A percentile compares a stretch with the other conserved stretches of the same genome.
phyloP scores from a whole-genome alignment of 2,797 vertebrate genomes.

The Hoplostethus atlanticus region DNA sequence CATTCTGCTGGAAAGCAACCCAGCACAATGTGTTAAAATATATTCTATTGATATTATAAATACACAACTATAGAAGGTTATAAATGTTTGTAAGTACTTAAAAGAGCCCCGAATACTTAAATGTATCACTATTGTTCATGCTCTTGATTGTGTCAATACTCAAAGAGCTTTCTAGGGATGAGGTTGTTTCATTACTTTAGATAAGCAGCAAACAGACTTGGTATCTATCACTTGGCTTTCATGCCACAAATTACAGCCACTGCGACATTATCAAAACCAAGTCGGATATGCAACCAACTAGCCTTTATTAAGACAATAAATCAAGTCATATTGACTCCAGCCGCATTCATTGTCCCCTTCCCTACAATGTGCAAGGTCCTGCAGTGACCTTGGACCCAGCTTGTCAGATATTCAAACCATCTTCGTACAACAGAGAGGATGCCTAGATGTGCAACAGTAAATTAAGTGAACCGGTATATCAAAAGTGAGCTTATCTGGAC shows the following conservation, averaged over 20 bases:
- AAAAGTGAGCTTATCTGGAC: neutral
- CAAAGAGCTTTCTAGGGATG: too few relatives aligned
- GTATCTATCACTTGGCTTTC: too few relatives aligned
- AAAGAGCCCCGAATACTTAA: too few relatives aligned
- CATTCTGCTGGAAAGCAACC: constrained; percentile 62
- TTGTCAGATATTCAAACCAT: neutral
- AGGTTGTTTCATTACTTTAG: too few relatives aligned
- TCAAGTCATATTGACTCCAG: neutral
- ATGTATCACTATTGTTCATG: too few relatives aligned
- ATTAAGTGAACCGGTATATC: neutral
- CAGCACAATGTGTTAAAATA: neutral
- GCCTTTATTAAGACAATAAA: neutral
- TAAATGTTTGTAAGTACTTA: too few relatives aligned
- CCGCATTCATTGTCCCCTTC: neutral
- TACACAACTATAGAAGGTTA: neutral
- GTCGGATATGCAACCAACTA: too few relatives aligned
- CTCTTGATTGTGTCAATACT: too few relatives aligned
- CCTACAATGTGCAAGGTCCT: neutral
- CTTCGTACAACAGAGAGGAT: neutral
- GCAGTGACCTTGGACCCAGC: neutral
- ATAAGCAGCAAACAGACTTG: too few relatives aligned
- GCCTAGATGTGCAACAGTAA: neutral
- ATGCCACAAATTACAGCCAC: too few relatives aligned
- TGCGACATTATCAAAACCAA: too few relatives aligned
- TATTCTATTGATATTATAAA: neutral